phyloP scores from a whole-genome alignment of 2,888 invertebrate genomes.

The Drosophila phalerata region DNA sequence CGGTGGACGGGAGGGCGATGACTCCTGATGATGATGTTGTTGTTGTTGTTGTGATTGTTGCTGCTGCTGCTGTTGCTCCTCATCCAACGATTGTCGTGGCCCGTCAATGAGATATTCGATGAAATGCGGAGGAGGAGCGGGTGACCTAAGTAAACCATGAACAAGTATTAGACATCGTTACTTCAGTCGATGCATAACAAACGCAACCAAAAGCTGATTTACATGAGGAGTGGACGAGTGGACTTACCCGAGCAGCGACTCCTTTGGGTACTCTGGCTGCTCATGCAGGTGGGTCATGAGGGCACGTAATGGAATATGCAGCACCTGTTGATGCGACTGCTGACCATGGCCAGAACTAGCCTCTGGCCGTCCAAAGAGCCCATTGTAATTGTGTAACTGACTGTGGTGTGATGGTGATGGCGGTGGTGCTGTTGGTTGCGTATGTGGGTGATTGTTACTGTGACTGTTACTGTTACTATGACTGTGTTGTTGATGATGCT shows the following conservation, averaged over 20 bases:
- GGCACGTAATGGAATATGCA: slow-evolving; percentile 78
- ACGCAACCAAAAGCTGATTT: not conserved
- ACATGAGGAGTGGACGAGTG: not conserved
- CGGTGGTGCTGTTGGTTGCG: slow-evolving; percentile 40
- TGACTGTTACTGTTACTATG: not conserved
- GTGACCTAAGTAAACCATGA: slow-evolving; percentile 28
- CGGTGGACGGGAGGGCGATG: slow-evolving; percentile 47
- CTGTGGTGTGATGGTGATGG: slow-evolving; percentile 43
- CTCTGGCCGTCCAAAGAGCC: slow-evolving; percentile 53
- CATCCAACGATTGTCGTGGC: slow-evolving; percentile 83
- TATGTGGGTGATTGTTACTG: slow-evolving; percentile 35
- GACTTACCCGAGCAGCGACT: slow-evolving; percentile 71
- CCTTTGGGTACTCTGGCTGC: slow-evolving; percentile 57
- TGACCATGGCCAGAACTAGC: slow-evolving; percentile 9
- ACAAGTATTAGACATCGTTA: not conserved
- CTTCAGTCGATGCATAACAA: not conserved
- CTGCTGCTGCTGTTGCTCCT: slow-evolving; percentile 71
- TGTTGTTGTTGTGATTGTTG: slow-evolving; percentile 66
- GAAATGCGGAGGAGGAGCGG: slow-evolving; percentile 69
- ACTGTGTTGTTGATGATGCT: slow-evolving; percentile 52
- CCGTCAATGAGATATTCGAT: slow-evolving; percentile 83
- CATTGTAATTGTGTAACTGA: slow-evolving; percentile 53
- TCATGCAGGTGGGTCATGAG: slow-evolving; percentile 72
- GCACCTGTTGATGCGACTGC: slow-evolving; percentile 67
- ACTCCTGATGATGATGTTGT: slow-evolving; percentile 63